These are phyloP conservation scores for Encarsia formosa DNA, from an alignment of 2,888 invertebrate species.

Conservation along the genomic window DNA sequence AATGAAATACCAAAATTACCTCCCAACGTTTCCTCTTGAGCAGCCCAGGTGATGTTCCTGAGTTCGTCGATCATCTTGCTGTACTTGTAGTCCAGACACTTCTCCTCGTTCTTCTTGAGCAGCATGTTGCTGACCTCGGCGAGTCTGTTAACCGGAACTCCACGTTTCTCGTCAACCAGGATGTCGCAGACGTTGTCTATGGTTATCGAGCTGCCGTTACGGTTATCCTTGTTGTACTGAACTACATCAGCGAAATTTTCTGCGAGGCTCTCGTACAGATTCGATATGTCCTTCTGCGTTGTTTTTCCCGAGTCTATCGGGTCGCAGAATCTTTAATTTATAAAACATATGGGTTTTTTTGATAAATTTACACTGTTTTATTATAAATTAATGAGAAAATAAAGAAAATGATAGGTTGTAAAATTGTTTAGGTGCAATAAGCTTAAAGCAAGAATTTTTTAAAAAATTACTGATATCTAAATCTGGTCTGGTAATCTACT, in stretches of 20 bases:
- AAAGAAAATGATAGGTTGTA: background rate
- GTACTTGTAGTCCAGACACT: slow-evolving; percentile 82
- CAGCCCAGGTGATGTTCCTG: slow-evolving; percentile 64
- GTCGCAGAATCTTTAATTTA: slow-evolving; percentile 71
- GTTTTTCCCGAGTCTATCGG: slow-evolving; percentile 63
- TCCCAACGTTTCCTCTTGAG: slow-evolving; percentile 59
- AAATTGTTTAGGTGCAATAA: no score
- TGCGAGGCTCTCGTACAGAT: slow-evolving; percentile 77
- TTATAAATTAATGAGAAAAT: no score
- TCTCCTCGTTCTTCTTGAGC: slow-evolving; percentile 62
- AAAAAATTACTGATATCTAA: no score
- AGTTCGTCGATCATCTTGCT: slow-evolving; percentile 68
- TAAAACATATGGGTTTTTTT: no score
- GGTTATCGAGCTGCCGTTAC: slow-evolving; percentile 67
- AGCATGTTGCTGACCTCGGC: slow-evolving; percentile 70
- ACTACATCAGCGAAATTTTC: slow-evolving; percentile 86
- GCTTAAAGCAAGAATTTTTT: no score
- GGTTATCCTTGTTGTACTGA: slow-evolving; percentile 92
- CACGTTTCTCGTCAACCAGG: slow-evolving; percentile 62
- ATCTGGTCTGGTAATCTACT: no score
- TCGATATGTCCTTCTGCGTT: slow-evolving; percentile 65
- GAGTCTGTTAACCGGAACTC: slow-evolving; percentile 64
- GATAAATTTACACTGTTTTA: no score
- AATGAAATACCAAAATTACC: no score
- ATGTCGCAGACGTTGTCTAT: slow-evolving; percentile 78